These are phyloP conservation scores for Oreochromis grahami DNA, from an alignment of 2,797 vertebrate genomes.

Conservation along the genomic window DNA sequence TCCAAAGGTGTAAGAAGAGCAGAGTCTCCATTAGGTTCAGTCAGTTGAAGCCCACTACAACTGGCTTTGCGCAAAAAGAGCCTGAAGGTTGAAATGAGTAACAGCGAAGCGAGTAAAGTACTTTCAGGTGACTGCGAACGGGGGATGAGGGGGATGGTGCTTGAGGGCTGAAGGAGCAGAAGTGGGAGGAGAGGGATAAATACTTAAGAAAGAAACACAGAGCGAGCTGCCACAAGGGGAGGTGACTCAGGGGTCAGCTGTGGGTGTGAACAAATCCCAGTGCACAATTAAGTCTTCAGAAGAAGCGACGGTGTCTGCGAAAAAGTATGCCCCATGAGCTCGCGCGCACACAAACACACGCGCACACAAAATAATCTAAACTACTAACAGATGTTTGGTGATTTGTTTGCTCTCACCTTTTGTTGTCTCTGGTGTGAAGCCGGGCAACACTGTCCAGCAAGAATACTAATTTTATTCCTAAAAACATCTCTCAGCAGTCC, in stretches of 20 bases:
- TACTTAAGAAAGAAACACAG: not conserved
- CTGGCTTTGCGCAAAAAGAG: not conserved
- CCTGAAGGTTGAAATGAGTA: slow-evolving; percentile 25
- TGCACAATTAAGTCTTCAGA: not conserved
- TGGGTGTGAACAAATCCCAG: slow-evolving; percentile 6
- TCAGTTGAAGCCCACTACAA: slow-evolving; percentile 36
- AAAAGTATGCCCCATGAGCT: not conserved
- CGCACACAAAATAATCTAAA: not conserved
- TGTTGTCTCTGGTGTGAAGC: not conserved
- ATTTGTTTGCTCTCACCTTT: not conserved
- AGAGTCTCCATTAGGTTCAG: slow-evolving; percentile 26
- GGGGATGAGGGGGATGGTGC: not conserved
- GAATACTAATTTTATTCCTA: not conserved
- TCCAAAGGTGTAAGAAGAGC: slow-evolving; percentile 20
- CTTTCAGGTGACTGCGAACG: slow-evolving; percentile 28
- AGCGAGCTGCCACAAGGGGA: not conserved
- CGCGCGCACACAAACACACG: not conserved
- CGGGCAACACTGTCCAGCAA: not conserved
- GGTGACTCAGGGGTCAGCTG: not conserved
- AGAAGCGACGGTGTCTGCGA: not conserved
- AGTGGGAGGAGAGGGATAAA: slow-evolving; percentile 19
- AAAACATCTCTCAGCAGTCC: not conserved
- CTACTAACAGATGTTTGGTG: not conserved
- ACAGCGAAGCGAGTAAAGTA: not conserved
- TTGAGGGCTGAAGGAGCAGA: slow-evolving; percentile 17